Evolutionary conservation across 2,888 invertebrate species (phyloP), one percentile per base, ranked within the genome.

Genomic region (Pecten maximus): DNA sequence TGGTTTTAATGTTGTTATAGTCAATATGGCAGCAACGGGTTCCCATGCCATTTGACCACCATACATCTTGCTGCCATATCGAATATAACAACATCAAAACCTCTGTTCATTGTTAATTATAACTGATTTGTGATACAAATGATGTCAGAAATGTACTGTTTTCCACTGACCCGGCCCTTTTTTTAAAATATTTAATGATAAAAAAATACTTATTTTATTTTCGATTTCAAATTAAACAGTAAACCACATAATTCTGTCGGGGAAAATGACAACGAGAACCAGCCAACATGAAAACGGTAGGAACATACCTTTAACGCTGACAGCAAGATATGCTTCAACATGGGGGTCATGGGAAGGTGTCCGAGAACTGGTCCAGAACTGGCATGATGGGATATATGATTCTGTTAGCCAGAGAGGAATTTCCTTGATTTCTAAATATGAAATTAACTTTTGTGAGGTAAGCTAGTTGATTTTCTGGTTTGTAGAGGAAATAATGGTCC

Each of bases 261-360:
- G 44, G 12, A 44, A 19, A 8, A 74, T 74, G 74, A 28, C 74
- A 74, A 28, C 35, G 10, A 35, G 10, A 6, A 74, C 35, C 74
- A 74, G 74, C 35, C 28, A 74, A 4, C 35, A 19, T 74, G 74
- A 35, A 23, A 89, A 89, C n/a, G 87, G 35, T 87, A 87, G 91
- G 39, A 35, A 87, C n/a, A 92, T 92, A 40, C 89, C 92, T 19
- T 88, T 92, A 23, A 92, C 90, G 15, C 86, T 92, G 89, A 92
- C 92, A 3, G 86, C 91, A 0, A 40, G 40, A 15, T 92, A 92
- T 90, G 92, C 92, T 2, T 74, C 88, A 3, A 89, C 44, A 39
- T 92, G 92, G 92, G 91, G 91, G 60, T 87, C 88, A 40, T 92
- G 92, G 92, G 92, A 92, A 91, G 92, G 92, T 23, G 87, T 92